Evolutionary conservation across 2,888 invertebrate genomes (phyloP), one percentile per base, ranked within the genome.

Genomic region (Spisula solida): DNA sequence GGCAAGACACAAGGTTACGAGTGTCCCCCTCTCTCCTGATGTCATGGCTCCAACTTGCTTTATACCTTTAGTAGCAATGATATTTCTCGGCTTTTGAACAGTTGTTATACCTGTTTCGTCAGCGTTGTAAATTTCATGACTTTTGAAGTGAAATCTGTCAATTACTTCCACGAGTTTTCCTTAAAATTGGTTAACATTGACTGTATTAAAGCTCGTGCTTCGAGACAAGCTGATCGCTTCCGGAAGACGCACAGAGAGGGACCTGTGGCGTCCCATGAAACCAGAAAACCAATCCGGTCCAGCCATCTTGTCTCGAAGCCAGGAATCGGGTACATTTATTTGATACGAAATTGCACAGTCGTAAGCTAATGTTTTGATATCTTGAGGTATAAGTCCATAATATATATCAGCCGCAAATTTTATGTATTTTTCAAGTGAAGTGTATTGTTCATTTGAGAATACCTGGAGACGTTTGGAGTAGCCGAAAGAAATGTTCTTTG

Each of bases 11-110:
- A 86, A 16, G 0, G 91, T 92, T 0, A 92, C 91, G n/a, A 91
- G 78, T 56, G 85, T 41, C 29, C 92, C 92, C 31, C 92, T 55
- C 55, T 93, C 93, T 2, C 60, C 91, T 12, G 90, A 91, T 16
- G 90, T 90, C 16, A 91, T 60, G n/a, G 89, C 56, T 25, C 92
- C 93, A 5, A 92, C 87, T 84, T 93, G 91, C 84, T 90, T 93
- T 16, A 51, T 82, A 18, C 92, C 92, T 20, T 82, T 88, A 29
- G 78, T 25, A n/a, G 89, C 91, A 8, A 92, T 55, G 20, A 91
- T 75, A 55, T 20, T 82, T 1, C 82, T 47, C 25, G 90, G 92
- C 66, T 91, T 91, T 34, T 90, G 91, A 0, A 93, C 93, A 2
- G 93, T 93, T 14, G 90, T 90, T 0, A 86, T 48, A 20, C 83